Evolutionary conservation across 2,113 vertebrate species (phyloP), one percentile per base, ranked within the genome.

Genomic region (Notiomystis cincta): DNA sequence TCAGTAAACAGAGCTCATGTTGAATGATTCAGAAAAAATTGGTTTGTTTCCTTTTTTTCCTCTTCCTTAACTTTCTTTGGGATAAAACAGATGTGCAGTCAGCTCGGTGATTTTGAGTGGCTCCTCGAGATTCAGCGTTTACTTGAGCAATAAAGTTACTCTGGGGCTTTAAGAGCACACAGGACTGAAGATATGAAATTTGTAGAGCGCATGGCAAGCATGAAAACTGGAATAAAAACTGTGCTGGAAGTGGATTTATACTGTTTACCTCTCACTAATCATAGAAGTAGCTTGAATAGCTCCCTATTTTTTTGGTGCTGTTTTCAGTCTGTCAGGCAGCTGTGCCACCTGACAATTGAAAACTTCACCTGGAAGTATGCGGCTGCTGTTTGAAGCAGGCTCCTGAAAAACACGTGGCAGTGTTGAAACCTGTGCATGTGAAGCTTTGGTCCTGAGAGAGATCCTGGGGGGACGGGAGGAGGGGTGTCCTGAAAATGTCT

Each of bases 31-130:
- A 77, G 44, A 89, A 44, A 31, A 80, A 82, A 92, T 82, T 19
- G 8, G 45, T 91, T 81, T 6, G 31, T n/a, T 84, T 87, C 42
- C 28, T 18, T 28, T 60, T 89, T 82, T 53, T 24, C 14, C 27
- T 82, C 16, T 60, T 92, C 35, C 23, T 95, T 86, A 92, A 72
- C 61, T 88, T 94, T n/a, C 45, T 50, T 37, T 92, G 40, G 33
- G 69, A 92, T 65, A 86, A 94, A 82, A 80, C 7, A 64, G 51
- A 58, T 45, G n/a, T 2, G 3, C 30, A 70, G 11, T 44, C 64
- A 75, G 30, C 38, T 75, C 6, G 0, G 35, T 70, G 37, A 44
- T 81, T 93, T 89, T 81, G 64, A 87, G 64, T 50, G 50, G 16
- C 45, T 94, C n/a, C 50, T 62, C 71, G 45, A 89, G 64, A 83